phyloP scores from a whole-genome alignment of 1,140 invertebrate species.

The Halyomorpha halys region DNA sequence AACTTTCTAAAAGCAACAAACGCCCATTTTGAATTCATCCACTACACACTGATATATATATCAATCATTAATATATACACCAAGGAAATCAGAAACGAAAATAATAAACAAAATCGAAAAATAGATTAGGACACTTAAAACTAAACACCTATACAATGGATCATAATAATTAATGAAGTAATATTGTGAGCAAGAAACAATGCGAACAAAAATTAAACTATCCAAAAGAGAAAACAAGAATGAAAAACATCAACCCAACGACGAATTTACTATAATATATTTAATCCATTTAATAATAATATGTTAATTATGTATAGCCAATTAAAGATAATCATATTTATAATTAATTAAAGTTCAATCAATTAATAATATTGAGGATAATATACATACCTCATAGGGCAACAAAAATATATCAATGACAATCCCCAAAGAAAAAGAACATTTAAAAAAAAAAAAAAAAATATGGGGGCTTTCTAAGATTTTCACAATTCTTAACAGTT shows the following conservation, averaged over 20 bases:
- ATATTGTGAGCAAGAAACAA: conserved; percentile 17
- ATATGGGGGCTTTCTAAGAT: neutral
- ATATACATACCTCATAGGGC: neutral
- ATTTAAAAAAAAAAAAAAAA: neutral
- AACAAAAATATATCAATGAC: neutral
- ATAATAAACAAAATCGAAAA: neutral
- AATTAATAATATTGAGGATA: conserved; percentile 11
- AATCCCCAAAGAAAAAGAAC: neutral
- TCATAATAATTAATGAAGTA: neutral
- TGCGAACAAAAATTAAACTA: conserved; percentile 17
- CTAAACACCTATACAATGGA: conserved; percentile 13
- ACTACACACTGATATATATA: neutral
- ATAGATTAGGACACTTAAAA: conserved; percentile 3
- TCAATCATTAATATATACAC: conserved; percentile 2
- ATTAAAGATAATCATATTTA: conserved; percentile 12
- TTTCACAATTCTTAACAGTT: neutral
- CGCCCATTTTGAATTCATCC: too few species aligned
- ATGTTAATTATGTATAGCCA: conserved; percentile 10
- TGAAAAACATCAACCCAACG: conserved; percentile 18
- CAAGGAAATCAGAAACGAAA: neutral
- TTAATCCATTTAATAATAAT: conserved; percentile 6
- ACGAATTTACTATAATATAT: conserved; percentile 10
- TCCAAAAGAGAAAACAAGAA: conserved; percentile 16
- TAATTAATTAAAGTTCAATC: conserved; percentile 7
- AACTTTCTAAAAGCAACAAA: too few species aligned